Evolutionary conservation across 2,888 invertebrate species (phyloP).

Genomic region (Andricus curvator): DNA sequence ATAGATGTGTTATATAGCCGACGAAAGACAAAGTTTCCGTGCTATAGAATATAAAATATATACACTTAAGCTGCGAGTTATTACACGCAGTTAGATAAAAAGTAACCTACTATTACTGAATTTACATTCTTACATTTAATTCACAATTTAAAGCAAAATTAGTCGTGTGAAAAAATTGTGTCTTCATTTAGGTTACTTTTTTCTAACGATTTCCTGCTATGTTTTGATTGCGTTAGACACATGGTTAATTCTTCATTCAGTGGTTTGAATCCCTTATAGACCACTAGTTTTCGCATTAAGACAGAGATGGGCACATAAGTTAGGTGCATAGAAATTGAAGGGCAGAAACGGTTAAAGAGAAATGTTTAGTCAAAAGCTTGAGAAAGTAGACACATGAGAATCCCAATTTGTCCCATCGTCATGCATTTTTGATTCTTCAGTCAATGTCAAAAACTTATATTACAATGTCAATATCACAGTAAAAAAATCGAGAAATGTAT

Average conservation of each 20-base stretch:
- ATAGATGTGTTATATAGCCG: too few species aligned
- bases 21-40: too few species aligned
- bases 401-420: conserved; percentile 30
- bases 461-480: not conserved
- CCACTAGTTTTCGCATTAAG: conserved; percentile 10
- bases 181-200: conserved; percentile 13
- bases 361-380: conserved; percentile 26
- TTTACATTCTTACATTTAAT: not conserved
- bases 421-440: conserved; percentile 23
- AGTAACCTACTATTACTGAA: not conserved
- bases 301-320: conserved; percentile 21
- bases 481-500: not conserved
- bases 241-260: conserved; percentile 15
- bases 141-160: not conserved
- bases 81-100: not conserved
- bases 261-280: conserved; percentile 17
- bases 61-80: too few species aligned
- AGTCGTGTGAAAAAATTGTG: not conserved
- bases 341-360: conserved; percentile 22
- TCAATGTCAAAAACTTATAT: not conserved
- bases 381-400: conserved; percentile 13
- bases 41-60: too few species aligned
- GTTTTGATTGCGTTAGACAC: conserved; percentile 22
- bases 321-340: conserved; percentile 34
- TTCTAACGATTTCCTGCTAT: not conserved